phyloP scores from a whole-genome alignment of 1,140 invertebrate species.

The Medauroidea extradentata region DNA sequence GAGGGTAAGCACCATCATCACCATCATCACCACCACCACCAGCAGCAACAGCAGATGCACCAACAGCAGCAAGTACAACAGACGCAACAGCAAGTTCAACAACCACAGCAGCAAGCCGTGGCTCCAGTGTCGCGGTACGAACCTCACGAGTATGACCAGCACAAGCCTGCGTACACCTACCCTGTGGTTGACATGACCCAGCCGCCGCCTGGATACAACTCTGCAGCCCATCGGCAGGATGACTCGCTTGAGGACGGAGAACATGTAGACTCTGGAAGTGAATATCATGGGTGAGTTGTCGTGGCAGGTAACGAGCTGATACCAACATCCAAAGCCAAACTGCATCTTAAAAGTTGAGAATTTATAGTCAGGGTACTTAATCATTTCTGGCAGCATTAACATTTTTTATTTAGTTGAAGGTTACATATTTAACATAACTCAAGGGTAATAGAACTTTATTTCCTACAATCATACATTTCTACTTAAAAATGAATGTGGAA shows the following conservation, averaged over 20 bases:
- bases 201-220: conserved; percentile 51
- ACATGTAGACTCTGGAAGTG: conserved; percentile 10
- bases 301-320: no score
- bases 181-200: conserved; percentile 48
- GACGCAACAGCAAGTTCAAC: conserved; percentile 18
- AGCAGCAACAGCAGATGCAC: conserved; percentile 14
- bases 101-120: not conserved
- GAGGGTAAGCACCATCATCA: conserved; percentile 10
- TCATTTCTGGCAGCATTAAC: no score
- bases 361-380: no score
- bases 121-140: not conserved
- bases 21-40: conserved; percentile 39
- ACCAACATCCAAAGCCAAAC: no score
- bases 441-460: no score
- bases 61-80: conserved; percentile 1
- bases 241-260: conserved; percentile 8
- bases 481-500: no score
- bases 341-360: no score
- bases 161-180: conserved; percentile 29
- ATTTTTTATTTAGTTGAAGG: no score
- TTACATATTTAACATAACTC: no score
- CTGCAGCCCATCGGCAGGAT: not conserved
- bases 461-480: no score
- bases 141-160: conserved; percentile 11
- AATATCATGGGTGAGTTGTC: no score